These are phyloP conservation scores for Otolemur crassicaudatus DNA, from an alignment of 2,797 vertebrate genomes.

Conservation along the genomic window DNA sequence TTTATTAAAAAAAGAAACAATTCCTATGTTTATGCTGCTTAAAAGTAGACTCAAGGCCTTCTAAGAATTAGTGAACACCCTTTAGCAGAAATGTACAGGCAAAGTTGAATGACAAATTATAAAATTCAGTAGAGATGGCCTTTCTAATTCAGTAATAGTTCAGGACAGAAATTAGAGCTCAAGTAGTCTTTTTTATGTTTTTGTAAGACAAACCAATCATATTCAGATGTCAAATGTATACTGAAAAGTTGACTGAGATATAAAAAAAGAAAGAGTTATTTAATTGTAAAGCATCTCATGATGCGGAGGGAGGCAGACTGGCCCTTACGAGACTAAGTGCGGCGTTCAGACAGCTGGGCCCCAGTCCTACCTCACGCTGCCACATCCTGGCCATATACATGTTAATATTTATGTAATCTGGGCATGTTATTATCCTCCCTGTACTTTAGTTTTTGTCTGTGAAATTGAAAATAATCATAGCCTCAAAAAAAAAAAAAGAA, in stretches of 20 bases:
- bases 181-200: not conserved
- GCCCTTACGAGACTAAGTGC: not conserved
- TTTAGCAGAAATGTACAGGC: not conserved
- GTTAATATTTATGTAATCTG: not conserved
- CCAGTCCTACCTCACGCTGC: not conserved
- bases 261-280: not conserved
- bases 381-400: not conserved
- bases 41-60: slow-evolving; percentile 13
- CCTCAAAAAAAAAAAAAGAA: too few relatives aligned
- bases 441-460: not conserved
- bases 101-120: not conserved
- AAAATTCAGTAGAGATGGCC: not conserved
- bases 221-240: not conserved
- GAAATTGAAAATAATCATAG: not conserved
- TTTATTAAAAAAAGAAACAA: slow-evolving; percentile 34
- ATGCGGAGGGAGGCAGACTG: not conserved
- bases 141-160: slow-evolving; percentile 7
- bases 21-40: not conserved
- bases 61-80: not conserved
- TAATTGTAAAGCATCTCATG: not conserved
- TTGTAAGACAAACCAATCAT: not conserved
- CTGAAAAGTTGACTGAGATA: not conserved
- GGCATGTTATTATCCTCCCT: not conserved
- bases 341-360: not conserved
- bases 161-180: not conserved